Percentiles rank a stretch among this genome's conserved stretches.
These are phyloP conservation scores for Boleophthalmus pectinirostris DNA, from an alignment of 2,113 vertebrate genomes.

Conservation along the genomic window DNA sequence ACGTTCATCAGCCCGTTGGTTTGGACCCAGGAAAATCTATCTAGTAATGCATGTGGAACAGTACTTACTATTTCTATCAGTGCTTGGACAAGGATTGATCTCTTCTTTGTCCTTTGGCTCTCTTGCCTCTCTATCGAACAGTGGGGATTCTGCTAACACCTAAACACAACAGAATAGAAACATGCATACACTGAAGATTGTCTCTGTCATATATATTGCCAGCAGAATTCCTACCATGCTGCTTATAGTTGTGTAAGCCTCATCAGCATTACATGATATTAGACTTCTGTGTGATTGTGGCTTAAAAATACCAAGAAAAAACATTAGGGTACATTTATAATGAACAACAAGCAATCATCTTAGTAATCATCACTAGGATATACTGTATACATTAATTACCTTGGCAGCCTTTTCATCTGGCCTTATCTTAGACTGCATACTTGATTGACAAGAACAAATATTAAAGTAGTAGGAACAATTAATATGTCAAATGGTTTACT, in stretches of 20 bases:
- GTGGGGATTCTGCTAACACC: conserved; percentile 36
- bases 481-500: not conserved
- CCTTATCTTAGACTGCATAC: not conserved
- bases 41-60: not conserved
- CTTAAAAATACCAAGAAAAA: conserved; percentile 16
- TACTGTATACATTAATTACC: not conserved
- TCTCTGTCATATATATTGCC: not conserved
- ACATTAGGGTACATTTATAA: not conserved
- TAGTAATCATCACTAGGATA: not conserved
- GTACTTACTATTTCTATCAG: conserved; percentile 63
- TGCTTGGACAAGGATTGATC: conserved; percentile 19
- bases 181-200: not conserved
- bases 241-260: conserved; percentile 70
- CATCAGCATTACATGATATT: conserved; percentile 71
- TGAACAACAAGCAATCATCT: not conserved
- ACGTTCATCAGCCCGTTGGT: conserved; percentile 39
- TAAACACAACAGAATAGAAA: conserved; percentile 32
- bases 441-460: not conserved
- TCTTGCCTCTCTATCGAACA: conserved; percentile 30
- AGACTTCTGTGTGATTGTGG: conserved; percentile 69
- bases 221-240: conserved; percentile 75
- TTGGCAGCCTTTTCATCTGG: not conserved
- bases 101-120: conserved; percentile 35
- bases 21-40: conserved; percentile 26
- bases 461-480: not conserved